Evolutionary conservation across 2,113 vertebrate species (phyloP), one percentile per base, ranked within the genome.

Genomic region (Orientallactaga bullata): DNA sequence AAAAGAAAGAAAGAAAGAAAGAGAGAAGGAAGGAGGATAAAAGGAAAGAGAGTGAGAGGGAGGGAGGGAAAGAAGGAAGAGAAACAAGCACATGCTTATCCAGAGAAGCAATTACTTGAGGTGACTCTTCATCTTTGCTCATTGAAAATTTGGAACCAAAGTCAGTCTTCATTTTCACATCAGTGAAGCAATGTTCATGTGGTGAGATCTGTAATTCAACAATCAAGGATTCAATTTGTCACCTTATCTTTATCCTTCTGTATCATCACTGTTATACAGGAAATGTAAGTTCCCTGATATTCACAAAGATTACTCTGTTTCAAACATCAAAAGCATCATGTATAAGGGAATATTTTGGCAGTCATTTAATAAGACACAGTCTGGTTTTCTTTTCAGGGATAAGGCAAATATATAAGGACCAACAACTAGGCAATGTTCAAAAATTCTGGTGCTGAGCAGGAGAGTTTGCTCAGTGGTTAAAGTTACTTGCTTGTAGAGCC

Each of bases 341-440:
- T 10, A 23, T 1, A 21, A 18, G 13, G 78, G 42, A 17, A 63
- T 61, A 82, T 55, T 13, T 77, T 69, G 32, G 61, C n/a, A 37
- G 55, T 2, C 37, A 9, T 10, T 26, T 32, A 82, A 47, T 66
- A 10, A 24, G 5, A 12, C 32, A 39, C 4, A 28, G 5, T 58
- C 63, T 39, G 61, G 6, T n/a, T 51, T n/a, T 35, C 37, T 65
- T 17, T 28, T 28, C 28, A n/a, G 24, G 30, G 2, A 1, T 15
- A 24, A 7, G 0, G 21, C 8, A 20, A 7, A n/a, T 26, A 16
- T 37, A 13, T 2, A 0, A 5, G 58, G 47, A 35, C 3, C 6
- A 66, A 21, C 58, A 7, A 65, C 24, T 10, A 76, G 18, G 8
- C 16, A 1, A 60, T 37, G 58, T 21, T 66, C 24, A 37, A 9